Evolutionary conservation across 1,140 invertebrate genomes (phyloP).

Genomic region (Bombus breviceps): DNA sequence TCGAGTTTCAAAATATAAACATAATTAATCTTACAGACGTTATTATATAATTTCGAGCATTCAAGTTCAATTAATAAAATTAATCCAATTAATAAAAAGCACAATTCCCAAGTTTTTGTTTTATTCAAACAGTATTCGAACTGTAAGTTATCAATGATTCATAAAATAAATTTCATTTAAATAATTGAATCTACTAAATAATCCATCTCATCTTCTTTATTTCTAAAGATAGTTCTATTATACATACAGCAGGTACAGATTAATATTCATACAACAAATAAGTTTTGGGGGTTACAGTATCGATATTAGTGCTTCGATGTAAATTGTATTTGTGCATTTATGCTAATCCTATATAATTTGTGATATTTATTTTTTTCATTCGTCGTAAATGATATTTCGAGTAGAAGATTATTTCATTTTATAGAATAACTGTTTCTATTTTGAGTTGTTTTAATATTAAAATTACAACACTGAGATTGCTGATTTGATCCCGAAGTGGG

Average conservation of each 20-base stretch:
- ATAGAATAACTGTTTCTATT: not conserved
- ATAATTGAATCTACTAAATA: not conserved
- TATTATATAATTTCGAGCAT: not conserved
- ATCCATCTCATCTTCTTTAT: not conserved
- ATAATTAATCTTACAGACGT: not conserved
- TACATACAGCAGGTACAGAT: not conserved
- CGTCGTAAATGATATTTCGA: not conserved
- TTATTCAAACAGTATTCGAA: not conserved
- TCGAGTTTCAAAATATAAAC: not conserved
- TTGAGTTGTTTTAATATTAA: not conserved
- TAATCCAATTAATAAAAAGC: not conserved
- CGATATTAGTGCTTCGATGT: slow-evolving; percentile 1
- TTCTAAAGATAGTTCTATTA: not conserved
- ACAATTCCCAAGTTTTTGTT: not conserved
- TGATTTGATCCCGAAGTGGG: slow-evolving; percentile 49
- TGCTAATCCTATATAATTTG: not conserved
- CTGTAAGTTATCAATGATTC: not conserved
- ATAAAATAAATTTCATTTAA: not conserved
- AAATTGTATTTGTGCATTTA: not conserved
- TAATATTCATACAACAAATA: slow-evolving; percentile 13
- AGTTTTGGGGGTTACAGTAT: slow-evolving; percentile 10
- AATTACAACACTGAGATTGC: slow-evolving; percentile 23
- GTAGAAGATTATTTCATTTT: not conserved
- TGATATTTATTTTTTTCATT: not conserved
- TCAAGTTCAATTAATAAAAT: too few relatives aligned